Base-by-base conservation (phyloP, 2,797 vertebrate genomes). In the Coregonus ussuriensis region DNA sequence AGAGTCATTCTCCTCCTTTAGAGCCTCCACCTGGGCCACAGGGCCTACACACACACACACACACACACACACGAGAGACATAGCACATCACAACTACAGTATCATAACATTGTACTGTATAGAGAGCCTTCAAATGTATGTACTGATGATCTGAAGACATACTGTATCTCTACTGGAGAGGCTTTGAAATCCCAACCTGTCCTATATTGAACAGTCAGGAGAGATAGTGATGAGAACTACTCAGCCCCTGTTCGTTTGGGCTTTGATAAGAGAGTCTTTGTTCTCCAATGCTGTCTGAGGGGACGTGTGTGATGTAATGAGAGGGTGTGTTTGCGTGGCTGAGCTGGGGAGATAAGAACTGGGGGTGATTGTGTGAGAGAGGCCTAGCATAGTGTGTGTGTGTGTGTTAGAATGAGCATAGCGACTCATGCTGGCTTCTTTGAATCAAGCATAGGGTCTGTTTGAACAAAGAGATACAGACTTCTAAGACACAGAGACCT, bases 1-100 rank as follows among this genome's bases (percentile, higher is more conserved):
- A 72, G 97, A 98, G 92, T 98, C 96, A 0, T 99, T 99, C 92
- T 99, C 97, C 89, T 98, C 97, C 86, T 97, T 97, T 79, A 99
- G 91, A 35, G 96, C 95, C 84, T 98, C 97, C 54, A 94, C 91
- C 93, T 98, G 97, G 0, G 95, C 94, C 65, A 95, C 89, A 76
- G 93, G 94, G 25, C 86, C 88, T 89, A 37, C 29, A 51, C 0
- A 74, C 0, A 65, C 35, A 77, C 9, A 73, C 1, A 14, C 25
- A 25, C 25, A 25, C 25, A 25, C 25, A 25, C 25, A 25, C 25
- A 31, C 25, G 21, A 71, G 75, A 25, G 41, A 62, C 25, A 59
- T 25, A 70, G 25, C 63, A 54, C 51, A 78, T 37, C n/a, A 81
- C 18, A 66, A 76, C 25, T 41, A 16, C 29, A 4, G 65, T 31